Evolutionary conservation across 2,113 vertebrate genomes (phyloP), one percentile per base, ranked within the genome.

Genomic region (Cololabis saira): DNA sequence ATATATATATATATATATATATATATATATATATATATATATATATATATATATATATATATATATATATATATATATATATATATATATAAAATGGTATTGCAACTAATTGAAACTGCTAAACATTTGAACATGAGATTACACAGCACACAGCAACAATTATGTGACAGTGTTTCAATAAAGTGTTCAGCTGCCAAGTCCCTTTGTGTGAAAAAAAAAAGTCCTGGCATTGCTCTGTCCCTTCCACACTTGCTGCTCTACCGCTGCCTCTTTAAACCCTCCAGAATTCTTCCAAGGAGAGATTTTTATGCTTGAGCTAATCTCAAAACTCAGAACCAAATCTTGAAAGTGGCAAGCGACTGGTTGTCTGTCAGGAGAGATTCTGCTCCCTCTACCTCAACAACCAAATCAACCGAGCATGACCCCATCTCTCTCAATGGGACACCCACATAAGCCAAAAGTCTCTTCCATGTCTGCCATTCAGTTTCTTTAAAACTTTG

Each of bases 301-400:
- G 78, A 83, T 80, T 83, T 79, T 78, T 74, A 86, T 79, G 85
- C 87, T 85, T 81, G 79, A 85, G 72, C 84, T 88, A 86, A 90
- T 88, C 86, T 88, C 83, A 85, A 67, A 75, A 69, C 77, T 82
- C 87, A 85, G 80, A 87, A 87, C 85, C 83, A 78, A 86, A 87
- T 81, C 67, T 86, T 54, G 54, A 61, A 71, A 44, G 85, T 76
- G 79, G 80, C 62, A 60, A 81, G 83, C 71, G 52, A 73, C 83
- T 75, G 80, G 71, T 78, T 87, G 85, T 82, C 71, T 80, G 80
- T 87, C 81, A 77, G 86, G 82, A 80, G 83, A 87, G 70, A 66
- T 63, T 71, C 81, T 81, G 69, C 83, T 85, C 70, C 78, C 68
- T 79, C 78, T 70, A 82, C 85, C 86, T 86, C 86, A 78, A 86